phyloP scores from a whole-genome alignment of 2,888 invertebrate genomes.

The Pollenia amentaria region DNA sequence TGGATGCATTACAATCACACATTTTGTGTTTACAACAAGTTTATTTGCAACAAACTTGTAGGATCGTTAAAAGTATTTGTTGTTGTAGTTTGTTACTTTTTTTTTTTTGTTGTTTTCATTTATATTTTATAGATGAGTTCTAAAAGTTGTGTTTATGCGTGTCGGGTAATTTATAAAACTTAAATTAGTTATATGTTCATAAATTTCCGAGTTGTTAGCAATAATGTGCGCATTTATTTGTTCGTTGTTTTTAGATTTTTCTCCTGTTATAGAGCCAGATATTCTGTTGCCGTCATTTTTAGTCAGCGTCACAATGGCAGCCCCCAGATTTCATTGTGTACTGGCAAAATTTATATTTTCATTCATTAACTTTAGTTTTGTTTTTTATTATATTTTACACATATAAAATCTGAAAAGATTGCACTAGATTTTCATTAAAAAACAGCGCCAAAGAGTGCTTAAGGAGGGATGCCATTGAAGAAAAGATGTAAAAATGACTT shows the following conservation, averaged over 20 bases:
- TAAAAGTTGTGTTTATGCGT: slow-evolving; percentile 76
- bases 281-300: slow-evolving; percentile 4
- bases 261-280: slow-evolving; percentile 17
- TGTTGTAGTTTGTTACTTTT: slow-evolving; percentile 28
- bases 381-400: neutral
- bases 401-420: slow-evolving; percentile 68
- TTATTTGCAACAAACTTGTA: slow-evolving; percentile 70
- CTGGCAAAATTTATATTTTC: slow-evolving; percentile 58
- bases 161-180: slow-evolving; percentile 76
- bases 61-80: slow-evolving; percentile 66
- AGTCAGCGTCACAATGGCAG: slow-evolving; percentile 14
- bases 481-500: neutral
- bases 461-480: slow-evolving; percentile 40
- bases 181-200: slow-evolving; percentile 75
- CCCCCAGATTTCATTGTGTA: slow-evolving; percentile 4
- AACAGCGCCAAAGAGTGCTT: slow-evolving; percentile 5
- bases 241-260: slow-evolving; percentile 11
- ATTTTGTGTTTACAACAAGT: slow-evolving; percentile 47
- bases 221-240: slow-evolving; percentile 59
- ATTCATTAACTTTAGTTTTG: slow-evolving; percentile 55
- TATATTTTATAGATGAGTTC: slow-evolving; percentile 68
- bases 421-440: slow-evolving; percentile 57
- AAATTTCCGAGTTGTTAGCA: slow-evolving; percentile 57
- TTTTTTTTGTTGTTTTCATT: slow-evolving; percentile 49
- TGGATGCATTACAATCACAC: slow-evolving; percentile 58